A percentile compares a stretch with the other conserved stretches of the same genome.
Evolutionary conservation across 1,140 invertebrate species (phyloP).

Genomic region (Euwallacea fornicatus): DNA sequence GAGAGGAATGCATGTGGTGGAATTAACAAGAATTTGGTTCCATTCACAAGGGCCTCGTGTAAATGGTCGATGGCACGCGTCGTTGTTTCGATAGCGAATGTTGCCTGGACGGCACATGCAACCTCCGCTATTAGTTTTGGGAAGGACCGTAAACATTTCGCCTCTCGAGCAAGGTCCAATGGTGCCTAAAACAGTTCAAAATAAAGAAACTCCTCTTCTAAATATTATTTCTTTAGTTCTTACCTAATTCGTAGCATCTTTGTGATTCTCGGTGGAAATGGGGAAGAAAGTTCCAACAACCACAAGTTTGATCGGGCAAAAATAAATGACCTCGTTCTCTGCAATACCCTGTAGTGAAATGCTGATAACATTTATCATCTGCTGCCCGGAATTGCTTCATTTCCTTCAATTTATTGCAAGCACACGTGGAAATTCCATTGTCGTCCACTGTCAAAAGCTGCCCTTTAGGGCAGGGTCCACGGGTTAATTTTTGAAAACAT

Average conservation of each 20-base stretch:
- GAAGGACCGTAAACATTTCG: conserved; percentile 62
- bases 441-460: conserved; percentile 61
- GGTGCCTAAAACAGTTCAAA: conserved; percentile 55
- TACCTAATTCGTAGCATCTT: conserved; percentile 77
- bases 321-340: conserved; percentile 71
- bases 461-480: conserved; percentile 75
- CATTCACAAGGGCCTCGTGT: conserved; percentile 72
- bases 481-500: conserved; percentile 68
- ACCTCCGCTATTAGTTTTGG: conserved; percentile 55
- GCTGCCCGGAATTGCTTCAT: conserved; percentile 41
- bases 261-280: conserved; percentile 69
- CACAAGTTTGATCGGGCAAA: conserved; percentile 70
- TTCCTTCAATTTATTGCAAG: conserved; percentile 37
- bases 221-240: conserved; percentile 33
- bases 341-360: conserved; percentile 77
- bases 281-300: conserved; percentile 67
- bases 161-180: conserved; percentile 71
- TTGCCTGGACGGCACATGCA: conserved; percentile 73
- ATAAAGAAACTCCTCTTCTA: too few species aligned
- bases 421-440: conserved; percentile 44
- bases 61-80: conserved; percentile 72
- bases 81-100: conserved; percentile 64
- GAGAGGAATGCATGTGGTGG: conserved; percentile 61
- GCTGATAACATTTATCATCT: conserved; percentile 71
- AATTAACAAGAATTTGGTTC: conserved; percentile 68